Evolutionary conservation across 2,113 vertebrate species (phyloP).

Genomic region (Riparia riparia): DNA sequence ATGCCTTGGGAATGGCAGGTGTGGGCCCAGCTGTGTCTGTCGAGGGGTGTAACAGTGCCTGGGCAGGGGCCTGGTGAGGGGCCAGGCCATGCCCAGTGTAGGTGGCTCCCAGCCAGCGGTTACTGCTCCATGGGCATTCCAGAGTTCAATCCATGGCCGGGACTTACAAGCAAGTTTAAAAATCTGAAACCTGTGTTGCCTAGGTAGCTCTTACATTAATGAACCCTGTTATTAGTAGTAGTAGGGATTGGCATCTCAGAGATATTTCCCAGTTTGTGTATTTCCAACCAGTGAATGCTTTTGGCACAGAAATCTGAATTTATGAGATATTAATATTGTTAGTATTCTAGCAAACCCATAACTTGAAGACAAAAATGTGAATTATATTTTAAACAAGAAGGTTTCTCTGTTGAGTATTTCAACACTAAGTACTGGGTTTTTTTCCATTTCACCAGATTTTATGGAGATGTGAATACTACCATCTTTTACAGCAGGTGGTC

Average conservation of each 20-base stretch:
- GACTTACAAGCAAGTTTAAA: background rate
- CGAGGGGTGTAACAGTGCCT: background rate
- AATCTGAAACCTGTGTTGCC: background rate
- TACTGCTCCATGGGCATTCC: background rate
- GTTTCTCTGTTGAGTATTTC: background rate
- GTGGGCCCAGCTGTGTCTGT: background rate
- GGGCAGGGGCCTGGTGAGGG: background rate
- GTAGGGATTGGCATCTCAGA: background rate
- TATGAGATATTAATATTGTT: background rate
- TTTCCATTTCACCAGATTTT: background rate
- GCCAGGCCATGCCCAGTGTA: accelerated
- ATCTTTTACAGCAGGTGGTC: background rate
- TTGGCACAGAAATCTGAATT: background rate
- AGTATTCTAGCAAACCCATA: background rate
- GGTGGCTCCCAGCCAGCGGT: accelerated
- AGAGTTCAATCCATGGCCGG: background rate
- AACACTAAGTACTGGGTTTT: background rate
- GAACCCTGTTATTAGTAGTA: background rate
- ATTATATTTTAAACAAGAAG: background rate
- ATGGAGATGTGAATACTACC: background rate
- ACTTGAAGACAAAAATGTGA: background rate
- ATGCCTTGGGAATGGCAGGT: no score
- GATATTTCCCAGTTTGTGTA: background rate
- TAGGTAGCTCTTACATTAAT: background rate
- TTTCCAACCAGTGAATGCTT: background rate